Evolutionary conservation across 2,113 vertebrate species (phyloP).

Genomic region (Apistogramma diplotaenia): DNA sequence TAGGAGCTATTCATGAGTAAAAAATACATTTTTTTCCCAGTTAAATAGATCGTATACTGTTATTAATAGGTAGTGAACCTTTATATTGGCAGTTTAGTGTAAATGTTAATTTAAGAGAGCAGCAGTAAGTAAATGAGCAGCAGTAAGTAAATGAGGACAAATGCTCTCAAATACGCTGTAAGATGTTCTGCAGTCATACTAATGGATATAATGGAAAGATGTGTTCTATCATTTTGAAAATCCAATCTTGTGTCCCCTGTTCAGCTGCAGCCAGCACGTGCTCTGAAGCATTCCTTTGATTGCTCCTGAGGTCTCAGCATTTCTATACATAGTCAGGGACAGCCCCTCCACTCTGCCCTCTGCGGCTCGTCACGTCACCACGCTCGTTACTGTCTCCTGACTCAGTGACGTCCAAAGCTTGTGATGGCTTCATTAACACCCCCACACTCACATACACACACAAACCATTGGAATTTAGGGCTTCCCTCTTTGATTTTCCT

Average conservation of each 20-base stretch:
- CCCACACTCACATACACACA: too few relatives aligned
- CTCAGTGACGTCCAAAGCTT: conserved; percentile 30
- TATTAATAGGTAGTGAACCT: too few relatives aligned
- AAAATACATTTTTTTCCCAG: too few relatives aligned
- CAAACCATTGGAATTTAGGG: background rate
- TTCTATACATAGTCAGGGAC: background rate
- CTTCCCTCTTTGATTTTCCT: background rate
- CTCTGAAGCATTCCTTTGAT: background rate
- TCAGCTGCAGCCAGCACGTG: background rate
- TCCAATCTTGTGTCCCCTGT: background rate
- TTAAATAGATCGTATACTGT: too few relatives aligned
- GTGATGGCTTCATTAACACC: conserved; percentile 1
- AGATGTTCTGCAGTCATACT: background rate
- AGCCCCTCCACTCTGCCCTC: background rate
- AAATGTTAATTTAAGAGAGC: too few relatives aligned
- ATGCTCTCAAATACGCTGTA: too few relatives aligned
- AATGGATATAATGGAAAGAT: background rate
- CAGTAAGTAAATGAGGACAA: too few relatives aligned
- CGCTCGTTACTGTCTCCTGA: conserved; percentile 35
- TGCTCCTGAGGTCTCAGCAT: conserved; percentile 1
- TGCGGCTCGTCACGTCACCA: conserved; percentile 15
- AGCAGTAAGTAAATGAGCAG: too few relatives aligned
- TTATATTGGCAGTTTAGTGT: too few relatives aligned
- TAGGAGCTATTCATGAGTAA: too few relatives aligned
- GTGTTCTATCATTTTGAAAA: fast-evolving